phyloP scores from a whole-genome alignment of 2,113 vertebrate genomes.

The Platanista minor region DNA sequence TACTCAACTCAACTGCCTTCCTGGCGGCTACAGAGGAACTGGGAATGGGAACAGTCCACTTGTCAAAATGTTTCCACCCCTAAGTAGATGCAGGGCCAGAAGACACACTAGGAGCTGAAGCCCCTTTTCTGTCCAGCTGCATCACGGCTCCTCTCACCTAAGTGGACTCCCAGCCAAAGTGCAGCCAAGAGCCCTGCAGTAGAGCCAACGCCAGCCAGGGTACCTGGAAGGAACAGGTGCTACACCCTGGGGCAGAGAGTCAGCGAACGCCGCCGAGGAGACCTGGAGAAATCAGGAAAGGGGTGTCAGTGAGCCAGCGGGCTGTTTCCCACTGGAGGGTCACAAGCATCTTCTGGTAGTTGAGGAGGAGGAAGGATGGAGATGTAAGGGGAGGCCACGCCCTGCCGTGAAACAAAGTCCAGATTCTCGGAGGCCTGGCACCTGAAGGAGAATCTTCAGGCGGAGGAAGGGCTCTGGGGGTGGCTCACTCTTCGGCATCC shows the following conservation, averaged over 20 bases:
- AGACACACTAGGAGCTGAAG: not conserved
- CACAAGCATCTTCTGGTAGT: not conserved
- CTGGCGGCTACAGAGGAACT: not conserved
- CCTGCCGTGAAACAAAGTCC: not conserved
- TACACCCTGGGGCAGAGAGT: too few species aligned
- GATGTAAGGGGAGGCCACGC: not conserved
- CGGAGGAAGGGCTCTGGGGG: not conserved
- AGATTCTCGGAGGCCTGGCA: not conserved
- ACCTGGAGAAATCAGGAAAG: not conserved
- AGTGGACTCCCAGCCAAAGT: not conserved
- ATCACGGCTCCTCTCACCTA: not conserved
- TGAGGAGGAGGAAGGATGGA: not conserved
- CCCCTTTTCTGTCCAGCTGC: too few species aligned
- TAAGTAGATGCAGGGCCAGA: not conserved
- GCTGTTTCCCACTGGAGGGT: not conserved
- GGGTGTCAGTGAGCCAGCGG: not conserved
- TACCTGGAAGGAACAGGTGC: not conserved
- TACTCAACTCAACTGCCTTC: not conserved
- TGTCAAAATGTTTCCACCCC: not conserved
- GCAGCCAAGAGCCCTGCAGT: not conserved
- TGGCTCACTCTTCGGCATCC: too few species aligned
- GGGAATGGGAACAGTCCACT: not conserved
- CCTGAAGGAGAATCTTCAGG: not conserved
- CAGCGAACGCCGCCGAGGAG: not conserved
- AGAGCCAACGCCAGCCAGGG: not conserved